phyloP scores from a whole-genome alignment of 2,888 invertebrate genomes.

The Lithophane semibrunnea region DNA sequence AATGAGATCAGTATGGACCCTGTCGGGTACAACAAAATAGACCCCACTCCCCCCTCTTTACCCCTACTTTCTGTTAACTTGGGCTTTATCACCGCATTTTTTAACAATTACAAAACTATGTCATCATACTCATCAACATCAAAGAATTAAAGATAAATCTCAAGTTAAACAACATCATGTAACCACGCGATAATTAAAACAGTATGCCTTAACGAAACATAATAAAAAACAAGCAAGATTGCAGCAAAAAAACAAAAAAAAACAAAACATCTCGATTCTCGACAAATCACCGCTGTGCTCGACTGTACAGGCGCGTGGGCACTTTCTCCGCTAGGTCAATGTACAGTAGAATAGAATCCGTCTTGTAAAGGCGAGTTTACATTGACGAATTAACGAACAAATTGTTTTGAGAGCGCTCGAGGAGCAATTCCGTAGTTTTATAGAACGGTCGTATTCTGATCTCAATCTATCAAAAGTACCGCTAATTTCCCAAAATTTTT shows the following conservation, averaged over 20 bases:
- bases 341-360: slow-evolving; percentile 58
- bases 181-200: slow-evolving; percentile 10
- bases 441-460: too few relatives aligned
- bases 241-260: neutral
- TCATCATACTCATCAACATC: neutral
- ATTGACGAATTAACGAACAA: neutral
- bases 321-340: slow-evolving; percentile 72
- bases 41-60: too few relatives aligned
- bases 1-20: too few relatives aligned
- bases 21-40: too few relatives aligned
- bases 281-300: slow-evolving; percentile 33
- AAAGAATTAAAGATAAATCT: neutral
- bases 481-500: too few relatives aligned
- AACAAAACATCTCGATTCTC: slow-evolving; percentile 6
- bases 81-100: too few relatives aligned
- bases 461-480: too few relatives aligned
- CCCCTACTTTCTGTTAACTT: too few relatives aligned
- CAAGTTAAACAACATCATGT: slow-evolving; percentile 18
- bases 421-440: too few relatives aligned
- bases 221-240: neutral
- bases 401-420: neutral
- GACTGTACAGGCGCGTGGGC: slow-evolving; percentile 55
- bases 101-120: too few relatives aligned
- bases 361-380: slow-evolving; percentile 28
- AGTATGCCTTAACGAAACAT: slow-evolving; percentile 23